Conservation (phyloP, 1,140 invertebrate species). For the Myzus persicae region DNA sequence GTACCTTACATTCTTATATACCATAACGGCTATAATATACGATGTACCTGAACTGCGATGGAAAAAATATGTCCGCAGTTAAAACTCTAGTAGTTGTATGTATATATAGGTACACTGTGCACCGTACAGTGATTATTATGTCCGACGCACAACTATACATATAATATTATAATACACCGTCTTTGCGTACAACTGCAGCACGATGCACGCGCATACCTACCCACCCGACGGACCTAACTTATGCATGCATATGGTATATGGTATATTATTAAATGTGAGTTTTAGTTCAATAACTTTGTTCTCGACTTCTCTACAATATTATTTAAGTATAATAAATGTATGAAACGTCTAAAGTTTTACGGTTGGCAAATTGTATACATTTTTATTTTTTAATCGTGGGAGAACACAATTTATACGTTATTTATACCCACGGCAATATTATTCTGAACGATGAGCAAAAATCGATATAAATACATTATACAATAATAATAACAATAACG, state of each 20-base stretch:
- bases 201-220: not conserved
- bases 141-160: not conserved
- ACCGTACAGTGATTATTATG: not conserved
- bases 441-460: not conserved
- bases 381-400: slow-evolving; percentile 4
- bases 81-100: no score
- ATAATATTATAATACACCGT: not conserved
- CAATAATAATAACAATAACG: not conserved
- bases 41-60: no score
- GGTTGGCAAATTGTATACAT: not conserved
- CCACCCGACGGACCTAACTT: not conserved
- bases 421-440: not conserved
- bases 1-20: no score
- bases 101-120: no score
- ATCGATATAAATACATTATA: not conserved
- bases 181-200: not conserved
- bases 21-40: no score
- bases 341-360: slow-evolving; percentile 26
- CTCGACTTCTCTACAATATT: not conserved
- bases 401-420: not conserved
- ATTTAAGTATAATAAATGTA: not conserved
- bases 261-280: not conserved
- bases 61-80: no score
- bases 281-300: not conserved
- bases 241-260: not conserved